Percentiles rank a stretch among this genome's conserved stretches.
phyloP scores from a whole-genome alignment of 1,140 invertebrate species.

The Cydia splendana region DNA sequence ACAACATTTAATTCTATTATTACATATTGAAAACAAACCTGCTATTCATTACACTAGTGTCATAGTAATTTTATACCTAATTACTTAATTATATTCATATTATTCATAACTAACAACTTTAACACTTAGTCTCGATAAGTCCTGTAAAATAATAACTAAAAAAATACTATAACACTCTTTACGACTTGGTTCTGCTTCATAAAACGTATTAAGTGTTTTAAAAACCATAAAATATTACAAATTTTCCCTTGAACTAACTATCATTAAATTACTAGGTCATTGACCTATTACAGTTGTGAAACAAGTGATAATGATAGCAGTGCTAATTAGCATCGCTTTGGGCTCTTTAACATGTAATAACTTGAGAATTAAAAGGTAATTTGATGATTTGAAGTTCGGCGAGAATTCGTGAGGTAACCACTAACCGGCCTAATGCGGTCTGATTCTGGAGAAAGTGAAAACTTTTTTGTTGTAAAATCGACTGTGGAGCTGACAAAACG shows the following conservation, averaged over 20 bases:
- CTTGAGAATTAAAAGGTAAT: conserved; percentile 1
- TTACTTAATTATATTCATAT: not conserved
- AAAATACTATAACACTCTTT: not conserved
- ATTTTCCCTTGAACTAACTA: not conserved
- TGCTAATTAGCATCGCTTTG: not conserved
- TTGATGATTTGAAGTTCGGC: not conserved
- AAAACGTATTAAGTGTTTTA: not conserved
- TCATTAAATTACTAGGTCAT: not conserved
- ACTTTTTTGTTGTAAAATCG: not conserved
- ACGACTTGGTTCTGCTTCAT: conserved; percentile 3
- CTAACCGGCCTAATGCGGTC: not conserved
- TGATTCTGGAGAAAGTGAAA: conserved; percentile 6
- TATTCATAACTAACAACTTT: not conserved
- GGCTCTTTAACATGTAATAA: not conserved
- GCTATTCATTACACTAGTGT: not conserved
- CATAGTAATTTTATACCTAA: not conserved
- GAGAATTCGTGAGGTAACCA: not conserved
- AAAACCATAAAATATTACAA: not conserved
- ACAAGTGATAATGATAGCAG: not conserved
- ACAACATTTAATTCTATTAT: not conserved
- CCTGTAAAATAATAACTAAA: too few species aligned
- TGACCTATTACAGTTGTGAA: not conserved
- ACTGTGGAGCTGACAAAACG: too few species aligned
- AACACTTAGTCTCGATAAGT: not conserved
- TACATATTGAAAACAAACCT: not conserved